Conservation (phyloP, 2,888 invertebrate genomes). For the Falcaria lacertinaria region DNA sequence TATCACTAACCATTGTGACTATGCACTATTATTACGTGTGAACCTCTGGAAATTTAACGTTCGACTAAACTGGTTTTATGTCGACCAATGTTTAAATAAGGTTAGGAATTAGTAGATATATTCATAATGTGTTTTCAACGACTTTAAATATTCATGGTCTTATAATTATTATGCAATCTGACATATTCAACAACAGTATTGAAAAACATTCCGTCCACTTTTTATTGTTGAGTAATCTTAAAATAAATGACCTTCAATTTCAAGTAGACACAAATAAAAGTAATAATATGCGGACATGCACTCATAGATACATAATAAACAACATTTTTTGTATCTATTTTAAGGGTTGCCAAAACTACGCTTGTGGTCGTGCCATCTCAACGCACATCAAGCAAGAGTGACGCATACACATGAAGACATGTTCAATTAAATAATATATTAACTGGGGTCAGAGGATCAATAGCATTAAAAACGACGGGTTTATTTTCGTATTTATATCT, state of each 20-base stretch:
- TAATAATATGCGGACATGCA: slow-evolving; percentile 5
- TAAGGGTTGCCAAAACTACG: too few species aligned
- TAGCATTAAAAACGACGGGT: slow-evolving; percentile 28
- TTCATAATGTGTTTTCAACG: slow-evolving; percentile 55
- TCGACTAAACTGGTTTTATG: slow-evolving; percentile 44
- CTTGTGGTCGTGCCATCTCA: slow-evolving; percentile 13
- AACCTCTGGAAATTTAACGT: slow-evolving; percentile 16
- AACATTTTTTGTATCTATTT: too few species aligned
- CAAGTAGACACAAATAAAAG: slow-evolving; percentile 3
- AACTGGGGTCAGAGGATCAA: slow-evolving; percentile 38
- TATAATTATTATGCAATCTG: slow-evolving; percentile 44
- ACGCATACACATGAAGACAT: slow-evolving; percentile 11
- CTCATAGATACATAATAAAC: too few species aligned
- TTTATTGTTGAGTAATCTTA: slow-evolving; percentile 27
- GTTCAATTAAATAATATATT: slow-evolving; percentile 27
- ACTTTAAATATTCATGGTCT: slow-evolving; percentile 45
- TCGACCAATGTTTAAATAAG: slow-evolving; percentile 49
- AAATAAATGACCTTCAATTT: slow-evolving; percentile 21
- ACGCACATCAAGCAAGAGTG: too few species aligned
- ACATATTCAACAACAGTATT: slow-evolving; percentile 25
- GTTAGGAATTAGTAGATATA: slow-evolving; percentile 23
- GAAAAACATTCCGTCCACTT: slow-evolving; percentile 27
- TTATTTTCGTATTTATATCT: slow-evolving; percentile 11
- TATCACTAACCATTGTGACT: background rate
- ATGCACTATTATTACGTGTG: background rate